These are phyloP conservation scores for Drosophila limbata DNA, from an alignment of 2,888 invertebrate species.

Conservation along the genomic window DNA sequence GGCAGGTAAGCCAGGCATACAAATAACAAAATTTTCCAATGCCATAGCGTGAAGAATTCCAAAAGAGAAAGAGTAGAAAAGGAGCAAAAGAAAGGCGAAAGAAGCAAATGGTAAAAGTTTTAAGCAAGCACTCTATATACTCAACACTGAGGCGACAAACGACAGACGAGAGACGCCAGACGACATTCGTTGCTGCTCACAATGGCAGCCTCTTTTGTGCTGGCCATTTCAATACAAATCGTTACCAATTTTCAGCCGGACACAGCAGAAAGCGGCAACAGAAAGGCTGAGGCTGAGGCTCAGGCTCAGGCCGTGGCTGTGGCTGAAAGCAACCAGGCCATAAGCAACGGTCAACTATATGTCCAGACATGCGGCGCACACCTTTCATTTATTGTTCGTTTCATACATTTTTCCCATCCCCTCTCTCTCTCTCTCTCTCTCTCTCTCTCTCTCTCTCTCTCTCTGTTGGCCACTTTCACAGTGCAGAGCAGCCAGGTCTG, in stretches of 20 bases:
- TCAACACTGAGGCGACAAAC: slow-evolving; percentile 7
- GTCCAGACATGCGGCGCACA: slow-evolving; percentile 75
- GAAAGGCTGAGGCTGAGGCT: slow-evolving; percentile 23
- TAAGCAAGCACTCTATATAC: slow-evolving; percentile 51
- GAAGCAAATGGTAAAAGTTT: slow-evolving; percentile 58
- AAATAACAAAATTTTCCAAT: slow-evolving; percentile 73
- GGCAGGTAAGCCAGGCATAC: slow-evolving; percentile 77
- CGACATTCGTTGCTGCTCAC: slow-evolving; percentile 31
- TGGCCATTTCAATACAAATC: slow-evolving; percentile 72
- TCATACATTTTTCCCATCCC: slow-evolving; percentile 14
- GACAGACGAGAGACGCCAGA: slow-evolving; percentile 1
- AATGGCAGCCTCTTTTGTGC: slow-evolving; percentile 67
- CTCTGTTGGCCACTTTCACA: slow-evolving; percentile 39
- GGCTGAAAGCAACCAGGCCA: slow-evolving; percentile 35
- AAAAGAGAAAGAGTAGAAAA: slow-evolving; percentile 15
- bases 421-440: not conserved
- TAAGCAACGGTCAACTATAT: slow-evolving; percentile 80
- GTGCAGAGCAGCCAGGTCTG: slow-evolving; percentile 36
- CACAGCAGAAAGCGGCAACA: slow-evolving; percentile 41
- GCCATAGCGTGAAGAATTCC: slow-evolving; percentile 14
- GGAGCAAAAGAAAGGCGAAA: not conserved
- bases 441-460: slow-evolving; percentile 7
- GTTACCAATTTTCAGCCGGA: slow-evolving; percentile 80
- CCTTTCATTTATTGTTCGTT: slow-evolving; percentile 75
- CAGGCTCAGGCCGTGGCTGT: not conserved